phyloP scores from a whole-genome alignment of 2,888 invertebrate genomes.

The Ceratothoa steindachneri region DNA sequence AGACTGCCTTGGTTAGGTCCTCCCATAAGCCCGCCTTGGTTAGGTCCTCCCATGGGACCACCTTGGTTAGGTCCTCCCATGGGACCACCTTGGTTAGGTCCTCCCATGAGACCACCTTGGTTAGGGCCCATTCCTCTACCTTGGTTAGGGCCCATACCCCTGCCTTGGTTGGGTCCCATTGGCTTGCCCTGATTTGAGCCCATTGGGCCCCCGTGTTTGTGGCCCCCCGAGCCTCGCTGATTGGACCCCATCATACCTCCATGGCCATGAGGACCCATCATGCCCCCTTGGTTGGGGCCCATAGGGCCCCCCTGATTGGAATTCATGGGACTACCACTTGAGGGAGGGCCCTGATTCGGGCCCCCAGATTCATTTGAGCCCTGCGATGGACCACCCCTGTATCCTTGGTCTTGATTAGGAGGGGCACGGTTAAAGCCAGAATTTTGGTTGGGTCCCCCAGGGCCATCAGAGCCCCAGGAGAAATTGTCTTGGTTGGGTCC shows the following conservation, averaged over 20 bases:
- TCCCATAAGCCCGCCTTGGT: background rate
- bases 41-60: background rate
- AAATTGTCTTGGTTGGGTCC: background rate
- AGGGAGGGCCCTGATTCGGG: background rate
- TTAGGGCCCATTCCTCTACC: background rate
- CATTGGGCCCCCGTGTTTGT: background rate
- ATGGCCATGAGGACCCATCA: background rate
- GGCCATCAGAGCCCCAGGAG: background rate
- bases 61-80: background rate
- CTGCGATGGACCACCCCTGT: background rate
- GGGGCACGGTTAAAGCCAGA: background rate
- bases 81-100: background rate
- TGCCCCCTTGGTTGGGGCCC: background rate
- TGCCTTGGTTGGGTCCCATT: background rate
- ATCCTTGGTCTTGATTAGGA: background rate
- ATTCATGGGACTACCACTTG: background rate
- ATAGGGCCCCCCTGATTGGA: background rate
- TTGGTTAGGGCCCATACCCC: background rate
- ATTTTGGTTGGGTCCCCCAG: background rate
- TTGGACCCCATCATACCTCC: constrained; percentile 1
- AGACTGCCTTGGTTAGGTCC: background rate
- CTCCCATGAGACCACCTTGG: background rate
- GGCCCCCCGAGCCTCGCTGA: background rate
- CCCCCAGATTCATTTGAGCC: background rate
- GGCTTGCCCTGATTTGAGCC: background rate